Conservation (phyloP, 2,888 invertebrate genomes). For the Omphaloscelis lunosa region DNA sequence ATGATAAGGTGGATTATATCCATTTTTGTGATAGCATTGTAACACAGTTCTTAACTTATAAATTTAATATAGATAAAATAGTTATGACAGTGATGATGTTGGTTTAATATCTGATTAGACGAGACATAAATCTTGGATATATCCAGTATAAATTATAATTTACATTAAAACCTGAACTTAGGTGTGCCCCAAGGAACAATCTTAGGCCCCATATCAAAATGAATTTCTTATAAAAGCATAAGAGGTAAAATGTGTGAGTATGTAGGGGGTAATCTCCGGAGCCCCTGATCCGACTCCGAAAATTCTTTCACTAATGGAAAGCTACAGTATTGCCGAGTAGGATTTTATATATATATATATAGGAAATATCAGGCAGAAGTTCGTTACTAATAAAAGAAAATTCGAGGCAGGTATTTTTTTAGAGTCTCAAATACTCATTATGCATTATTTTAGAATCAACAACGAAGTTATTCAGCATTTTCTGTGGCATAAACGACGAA, state of each 20-base stretch:
- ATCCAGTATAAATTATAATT: not conserved
- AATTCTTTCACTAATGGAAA: too few relatives aligned
- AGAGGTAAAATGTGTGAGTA: too few relatives aligned
- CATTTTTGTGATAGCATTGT: constrained; percentile 12
- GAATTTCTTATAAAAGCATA: too few relatives aligned
- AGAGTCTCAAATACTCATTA: not conserved
- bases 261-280: too few relatives aligned
- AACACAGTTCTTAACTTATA: constrained; percentile 31
- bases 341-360: too few relatives aligned
- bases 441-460: not conserved
- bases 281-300: too few relatives aligned
- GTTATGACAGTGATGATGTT: not conserved
- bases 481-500: not conserved
- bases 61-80: constrained; percentile 7
- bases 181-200: not conserved
- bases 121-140: not conserved
- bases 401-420: not conserved
- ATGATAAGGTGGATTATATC: constrained; percentile 22
- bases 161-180: not conserved
- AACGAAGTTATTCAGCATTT: not conserved
- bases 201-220: not conserved
- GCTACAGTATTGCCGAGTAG: too few relatives aligned
- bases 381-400: not conserved
- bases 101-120: constrained; percentile 6
- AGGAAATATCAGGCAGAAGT: too few relatives aligned